Percentiles rank a stretch among this genome's conserved stretches.
phyloP scores from a whole-genome alignment of 2,888 invertebrate species.

The Pyralis farinalis region DNA sequence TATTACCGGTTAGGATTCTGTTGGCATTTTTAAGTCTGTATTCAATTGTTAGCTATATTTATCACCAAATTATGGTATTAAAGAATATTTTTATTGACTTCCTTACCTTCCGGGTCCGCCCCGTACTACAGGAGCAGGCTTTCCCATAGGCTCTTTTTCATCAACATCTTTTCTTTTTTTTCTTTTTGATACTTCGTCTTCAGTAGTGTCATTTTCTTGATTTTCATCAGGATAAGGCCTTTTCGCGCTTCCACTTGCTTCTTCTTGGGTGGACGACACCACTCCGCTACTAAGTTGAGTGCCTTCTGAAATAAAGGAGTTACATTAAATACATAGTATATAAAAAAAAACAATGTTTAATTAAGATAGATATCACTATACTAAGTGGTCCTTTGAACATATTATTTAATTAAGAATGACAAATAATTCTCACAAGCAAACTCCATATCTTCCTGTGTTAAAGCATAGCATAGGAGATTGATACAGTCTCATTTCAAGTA shows the following conservation, averaged over 20 bases:
- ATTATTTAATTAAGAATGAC: no score
- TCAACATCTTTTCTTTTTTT: constrained; percentile 89
- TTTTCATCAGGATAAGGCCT: constrained; percentile 65
- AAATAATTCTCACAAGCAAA: no score
- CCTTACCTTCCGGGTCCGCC: constrained; percentile 56
- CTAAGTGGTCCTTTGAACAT: no score
- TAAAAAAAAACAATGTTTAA: no score
- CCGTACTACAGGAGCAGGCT: constrained; percentile 61
- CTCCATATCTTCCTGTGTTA: no score
- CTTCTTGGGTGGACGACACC: constrained; percentile 66
- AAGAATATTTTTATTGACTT: constrained; percentile 1
- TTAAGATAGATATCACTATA: no score
- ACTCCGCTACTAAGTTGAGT: constrained; percentile 59
- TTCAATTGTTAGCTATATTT: not conserved
- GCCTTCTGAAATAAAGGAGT: constrained; percentile 28
- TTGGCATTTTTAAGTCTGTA: constrained; percentile 12
- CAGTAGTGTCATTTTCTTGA: constrained; percentile 74
- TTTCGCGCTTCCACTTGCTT: constrained; percentile 39
- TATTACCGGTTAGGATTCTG: constrained; percentile 66
- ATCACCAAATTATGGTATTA: not conserved
- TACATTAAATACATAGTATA: no score
- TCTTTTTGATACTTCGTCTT: constrained; percentile 86
- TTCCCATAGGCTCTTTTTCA: constrained; percentile 78
- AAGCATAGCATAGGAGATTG: no score
- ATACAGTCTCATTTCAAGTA: no score